Evolutionary conservation across 1,140 invertebrate species (phyloP).

Genomic region (Musca vetustissima): DNA sequence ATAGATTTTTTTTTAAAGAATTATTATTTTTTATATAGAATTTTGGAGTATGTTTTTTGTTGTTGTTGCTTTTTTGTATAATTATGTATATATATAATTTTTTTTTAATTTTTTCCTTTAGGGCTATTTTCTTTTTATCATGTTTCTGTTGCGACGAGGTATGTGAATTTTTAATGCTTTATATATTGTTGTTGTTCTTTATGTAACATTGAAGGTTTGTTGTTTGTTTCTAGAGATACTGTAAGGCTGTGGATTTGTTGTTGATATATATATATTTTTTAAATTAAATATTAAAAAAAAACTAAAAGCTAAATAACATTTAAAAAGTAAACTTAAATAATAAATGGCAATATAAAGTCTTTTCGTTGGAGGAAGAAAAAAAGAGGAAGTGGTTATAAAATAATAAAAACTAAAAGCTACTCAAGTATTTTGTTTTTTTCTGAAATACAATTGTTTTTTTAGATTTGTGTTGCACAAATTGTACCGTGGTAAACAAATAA

Average conservation of each 20-base stretch:
- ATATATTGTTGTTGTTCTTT: neutral
- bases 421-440: neutral
- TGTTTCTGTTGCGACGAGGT: conserved; percentile 15
- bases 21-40: too few relatives aligned
- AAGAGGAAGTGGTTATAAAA: neutral
- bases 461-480: conserved; percentile 22
- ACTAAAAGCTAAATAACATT: neutral
- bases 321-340: neutral
- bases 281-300: neutral
- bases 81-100: too few relatives aligned
- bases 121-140: neutral
- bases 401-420: neutral
- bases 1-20: too few relatives aligned
- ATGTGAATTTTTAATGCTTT: conserved; percentile 19
- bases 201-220: neutral
- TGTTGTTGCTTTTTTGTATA: too few relatives aligned
- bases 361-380: conserved; percentile 14
- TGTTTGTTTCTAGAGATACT: neutral
- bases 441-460: neutral
- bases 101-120: neutral
- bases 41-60: too few relatives aligned
- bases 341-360: conserved; percentile 21
- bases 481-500: conserved; percentile 3
- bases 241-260: neutral
- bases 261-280: neutral